Conservation (phyloP, 2,113 vertebrate genomes). For the Agapornis roseicollis region DNA sequence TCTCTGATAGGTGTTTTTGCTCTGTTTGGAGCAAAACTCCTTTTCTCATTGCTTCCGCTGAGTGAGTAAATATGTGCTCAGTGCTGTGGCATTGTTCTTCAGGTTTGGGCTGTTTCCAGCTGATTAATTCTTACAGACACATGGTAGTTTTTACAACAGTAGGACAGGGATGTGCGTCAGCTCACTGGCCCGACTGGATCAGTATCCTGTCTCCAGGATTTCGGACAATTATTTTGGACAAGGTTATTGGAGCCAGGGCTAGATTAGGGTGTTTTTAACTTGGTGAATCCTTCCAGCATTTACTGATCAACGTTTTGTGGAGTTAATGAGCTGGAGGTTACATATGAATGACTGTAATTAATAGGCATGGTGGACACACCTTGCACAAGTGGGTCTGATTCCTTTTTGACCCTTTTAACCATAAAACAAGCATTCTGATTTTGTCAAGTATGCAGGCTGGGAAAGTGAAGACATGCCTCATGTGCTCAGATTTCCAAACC, state of each 20-base stretch:
- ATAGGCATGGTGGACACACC: not conserved
- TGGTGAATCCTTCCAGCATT: not conserved
- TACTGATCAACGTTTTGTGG: not conserved
- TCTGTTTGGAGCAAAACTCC: not conserved
- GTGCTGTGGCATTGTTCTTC: constrained; percentile 18
- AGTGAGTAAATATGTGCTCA: not conserved
- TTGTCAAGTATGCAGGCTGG: not conserved
- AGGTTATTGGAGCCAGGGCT: not conserved
- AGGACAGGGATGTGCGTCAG: constrained; percentile 33
- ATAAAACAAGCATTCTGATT: not conserved
- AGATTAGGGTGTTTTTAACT: not conserved
- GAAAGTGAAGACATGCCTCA: not conserved
- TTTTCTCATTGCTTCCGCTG: not conserved
- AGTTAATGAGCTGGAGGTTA: not conserved
- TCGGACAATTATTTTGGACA: not conserved
- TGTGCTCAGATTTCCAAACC: not conserved
- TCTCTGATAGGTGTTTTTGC: not conserved
- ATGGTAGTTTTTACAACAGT: not conserved
- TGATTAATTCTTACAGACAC: constrained; percentile 16
- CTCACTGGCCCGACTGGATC: not conserved
- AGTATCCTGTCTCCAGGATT: constrained; percentile 18
- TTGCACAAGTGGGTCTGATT: not conserved
- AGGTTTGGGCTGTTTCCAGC: constrained; percentile 34
- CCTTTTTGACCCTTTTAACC: not conserved
- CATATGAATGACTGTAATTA: not conserved